These are phyloP conservation scores for Hydropotes inermis DNA, from an alignment of 2,113 vertebrate genomes.

Conservation along the genomic window DNA sequence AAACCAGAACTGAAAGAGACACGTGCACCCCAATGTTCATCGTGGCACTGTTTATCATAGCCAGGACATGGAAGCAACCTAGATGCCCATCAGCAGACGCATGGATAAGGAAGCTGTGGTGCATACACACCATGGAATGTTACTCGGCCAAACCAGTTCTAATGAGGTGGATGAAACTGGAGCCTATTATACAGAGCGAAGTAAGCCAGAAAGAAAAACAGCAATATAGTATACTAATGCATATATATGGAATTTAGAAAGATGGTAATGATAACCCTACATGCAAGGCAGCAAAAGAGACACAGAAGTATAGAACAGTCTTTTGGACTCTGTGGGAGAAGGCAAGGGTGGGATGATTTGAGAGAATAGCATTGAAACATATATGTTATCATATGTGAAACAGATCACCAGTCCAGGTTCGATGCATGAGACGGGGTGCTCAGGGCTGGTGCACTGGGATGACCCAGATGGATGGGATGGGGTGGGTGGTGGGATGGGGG, in stretches of 20 bases:
- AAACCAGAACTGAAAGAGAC: not conserved
- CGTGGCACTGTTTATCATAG: not conserved
- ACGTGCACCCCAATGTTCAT: not conserved
- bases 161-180: not conserved
- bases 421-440: not conserved
- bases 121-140: not conserved
- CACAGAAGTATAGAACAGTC: not conserved
- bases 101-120: not conserved
- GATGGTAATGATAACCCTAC: not conserved
- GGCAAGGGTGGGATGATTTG: not conserved
- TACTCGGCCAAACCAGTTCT: not conserved
- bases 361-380: not conserved
- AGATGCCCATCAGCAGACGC: rapidly evolving
- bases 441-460: not conserved
- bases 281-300: rapidly evolving
- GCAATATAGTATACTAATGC: not conserved
- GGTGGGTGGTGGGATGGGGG: not conserved
- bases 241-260: not conserved
- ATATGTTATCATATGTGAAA: not conserved
- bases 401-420: not conserved
- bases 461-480: not conserved
- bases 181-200: not conserved
- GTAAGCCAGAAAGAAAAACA: not conserved
- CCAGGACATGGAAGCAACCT: not conserved
- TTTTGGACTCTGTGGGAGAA: not conserved